These are phyloP conservation scores for Clarias magur DNA, from an alignment of 2,113 vertebrate species.

Conservation along the genomic window DNA sequence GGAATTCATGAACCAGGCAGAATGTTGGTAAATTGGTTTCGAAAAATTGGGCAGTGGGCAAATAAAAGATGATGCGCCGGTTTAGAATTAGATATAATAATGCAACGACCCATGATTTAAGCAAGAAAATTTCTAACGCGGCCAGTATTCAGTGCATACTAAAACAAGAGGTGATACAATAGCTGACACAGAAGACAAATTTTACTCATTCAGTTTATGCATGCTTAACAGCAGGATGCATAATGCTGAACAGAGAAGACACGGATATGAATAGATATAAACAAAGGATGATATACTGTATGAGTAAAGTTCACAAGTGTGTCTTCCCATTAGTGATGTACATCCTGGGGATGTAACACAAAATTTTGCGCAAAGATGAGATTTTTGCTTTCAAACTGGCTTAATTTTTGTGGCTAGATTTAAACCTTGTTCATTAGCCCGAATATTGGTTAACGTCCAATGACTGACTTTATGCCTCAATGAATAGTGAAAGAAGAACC, in stretches of 20 bases:
- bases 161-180: slow-evolving; percentile 13
- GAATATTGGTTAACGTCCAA: background rate
- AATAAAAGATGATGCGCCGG: slow-evolving; percentile 56
- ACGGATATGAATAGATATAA: background rate
- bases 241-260: background rate
- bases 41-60: slow-evolving; percentile 59
- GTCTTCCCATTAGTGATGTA: background rate
- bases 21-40: slow-evolving; percentile 66
- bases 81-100: slow-evolving; percentile 47
- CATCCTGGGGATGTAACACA: background rate
- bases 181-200: background rate
- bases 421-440: background rate
- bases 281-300: background rate
- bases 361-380: background rate
- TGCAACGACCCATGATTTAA: slow-evolving; percentile 43
- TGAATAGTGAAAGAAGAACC: too few species aligned
- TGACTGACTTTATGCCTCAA: too few species aligned
- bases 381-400: background rate
- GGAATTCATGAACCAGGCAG: slow-evolving; percentile 67
- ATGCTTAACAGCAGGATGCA: slow-evolving; percentile 11
- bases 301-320: background rate
- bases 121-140: background rate
- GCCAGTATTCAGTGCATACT: slow-evolving; percentile 22
- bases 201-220: slow-evolving; percentile 7
- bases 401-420: background rate